Percentiles rank a stretch among this genome's conserved stretches.
These are phyloP conservation scores for Scaeva pyrastri DNA, from an alignment of 2,888 invertebrate species.

Conservation along the genomic window DNA sequence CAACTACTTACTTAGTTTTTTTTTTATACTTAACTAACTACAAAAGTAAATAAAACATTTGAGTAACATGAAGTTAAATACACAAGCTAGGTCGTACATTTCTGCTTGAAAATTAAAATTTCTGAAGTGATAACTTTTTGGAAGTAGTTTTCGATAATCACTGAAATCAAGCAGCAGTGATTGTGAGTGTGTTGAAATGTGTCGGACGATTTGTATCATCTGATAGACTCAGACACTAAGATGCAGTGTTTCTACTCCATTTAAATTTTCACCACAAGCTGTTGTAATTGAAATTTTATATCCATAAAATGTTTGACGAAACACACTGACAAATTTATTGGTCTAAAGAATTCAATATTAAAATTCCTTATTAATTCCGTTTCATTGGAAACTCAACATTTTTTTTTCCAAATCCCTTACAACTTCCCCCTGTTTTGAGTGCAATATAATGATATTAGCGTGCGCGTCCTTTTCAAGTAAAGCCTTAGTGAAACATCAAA, in stretches of 20 bases:
- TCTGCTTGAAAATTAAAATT: neutral
- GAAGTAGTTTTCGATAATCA: too few relatives aligned
- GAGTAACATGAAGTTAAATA: neutral
- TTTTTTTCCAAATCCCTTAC: neutral
- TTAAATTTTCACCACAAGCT: too few relatives aligned
- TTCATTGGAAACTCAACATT: neutral
- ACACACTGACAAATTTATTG: neutral
- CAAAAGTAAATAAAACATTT: slow-evolving; percentile 1
- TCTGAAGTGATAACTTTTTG: too few relatives aligned
- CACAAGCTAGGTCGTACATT: too few relatives aligned
- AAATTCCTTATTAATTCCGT: neutral
- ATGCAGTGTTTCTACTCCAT: too few relatives aligned
- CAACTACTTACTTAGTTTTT: neutral
- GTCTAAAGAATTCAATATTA: too few relatives aligned
- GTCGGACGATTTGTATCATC: too few relatives aligned
- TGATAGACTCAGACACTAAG: too few relatives aligned
- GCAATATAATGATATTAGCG: neutral
- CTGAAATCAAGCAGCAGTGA: too few relatives aligned
- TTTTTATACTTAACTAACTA: neutral
- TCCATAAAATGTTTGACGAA: too few relatives aligned
- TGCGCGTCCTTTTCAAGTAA: neutral
- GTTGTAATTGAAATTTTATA: too few relatives aligned
- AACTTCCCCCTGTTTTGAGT: neutral
- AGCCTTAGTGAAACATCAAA: slow-evolving; percentile 12
- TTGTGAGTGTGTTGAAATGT: too few relatives aligned